These are phyloP conservation scores for Diacarnus erythraeanus DNA, from an alignment of 37 sponge, comb jelly and placozoan genomes.

Conservation along the genomic window DNA sequence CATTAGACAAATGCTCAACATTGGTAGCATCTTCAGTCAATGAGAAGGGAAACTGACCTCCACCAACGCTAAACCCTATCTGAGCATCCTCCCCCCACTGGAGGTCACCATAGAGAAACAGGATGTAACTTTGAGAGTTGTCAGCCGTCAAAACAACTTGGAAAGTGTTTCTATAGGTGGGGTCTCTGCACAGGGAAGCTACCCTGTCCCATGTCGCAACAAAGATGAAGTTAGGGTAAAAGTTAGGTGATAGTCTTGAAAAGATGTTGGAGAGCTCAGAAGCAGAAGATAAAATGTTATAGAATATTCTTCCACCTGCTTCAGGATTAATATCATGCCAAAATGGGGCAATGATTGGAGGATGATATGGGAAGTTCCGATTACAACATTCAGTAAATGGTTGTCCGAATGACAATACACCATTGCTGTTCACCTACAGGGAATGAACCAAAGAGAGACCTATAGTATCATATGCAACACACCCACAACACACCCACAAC, in stretches of 20 bases:
- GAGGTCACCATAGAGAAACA: not conserved
- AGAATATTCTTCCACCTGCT: not conserved
- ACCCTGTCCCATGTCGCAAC: not conserved
- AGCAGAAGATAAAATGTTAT: not conserved
- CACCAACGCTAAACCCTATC: slow-evolving; percentile 13
- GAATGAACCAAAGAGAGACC: too few species aligned
- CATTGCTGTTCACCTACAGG: not conserved
- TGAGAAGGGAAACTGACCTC: not conserved
- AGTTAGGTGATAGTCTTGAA: not conserved
- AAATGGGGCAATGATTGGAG: not conserved
- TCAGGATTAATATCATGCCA: not conserved
- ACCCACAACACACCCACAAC: too few species aligned
- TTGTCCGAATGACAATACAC: not conserved
- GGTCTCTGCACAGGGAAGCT: not conserved
- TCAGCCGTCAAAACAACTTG: slow-evolving; percentile 5
- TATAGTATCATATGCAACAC: too few species aligned
- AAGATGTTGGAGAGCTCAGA: not conserved
- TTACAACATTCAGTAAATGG: not conserved
- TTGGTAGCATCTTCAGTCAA: not conserved
- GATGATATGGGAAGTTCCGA: not conserved
- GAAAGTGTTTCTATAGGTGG: not conserved
- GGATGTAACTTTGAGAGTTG: too few species aligned
- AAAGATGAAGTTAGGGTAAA: not conserved
- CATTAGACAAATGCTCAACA: not conserved
- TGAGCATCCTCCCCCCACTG: slow-evolving; percentile 5